A percentile compares a stretch with the other conserved stretches of the same genome.
These are phyloP conservation scores for Amphiprion percula DNA, from an alignment of 2,113 vertebrate genomes.

Conservation along the genomic window DNA sequence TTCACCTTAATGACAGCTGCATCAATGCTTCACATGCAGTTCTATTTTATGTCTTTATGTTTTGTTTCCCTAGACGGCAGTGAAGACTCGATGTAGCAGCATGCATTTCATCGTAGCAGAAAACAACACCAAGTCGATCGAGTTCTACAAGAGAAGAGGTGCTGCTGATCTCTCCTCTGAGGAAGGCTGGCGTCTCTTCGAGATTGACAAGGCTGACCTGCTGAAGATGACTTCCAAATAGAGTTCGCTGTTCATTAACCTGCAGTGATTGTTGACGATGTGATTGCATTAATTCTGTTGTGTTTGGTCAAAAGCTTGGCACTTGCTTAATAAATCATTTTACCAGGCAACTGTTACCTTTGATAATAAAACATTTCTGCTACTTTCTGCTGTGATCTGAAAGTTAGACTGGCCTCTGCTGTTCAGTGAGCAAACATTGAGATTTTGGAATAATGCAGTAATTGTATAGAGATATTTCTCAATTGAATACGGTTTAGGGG, in stretches of 20 bases:
- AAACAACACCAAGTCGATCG: constrained; percentile 84
- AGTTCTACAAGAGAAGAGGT: constrained; percentile 78
- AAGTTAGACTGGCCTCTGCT: not conserved
- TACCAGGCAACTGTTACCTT: constrained; percentile 14
- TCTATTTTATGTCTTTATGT: not conserved
- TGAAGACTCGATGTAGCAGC: constrained; percentile 83
- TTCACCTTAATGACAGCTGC: not conserved
- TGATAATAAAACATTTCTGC: not conserved
- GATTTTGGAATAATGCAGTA: not conserved
- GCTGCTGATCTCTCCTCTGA: constrained; percentile 81
- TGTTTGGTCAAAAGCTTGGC: not conserved
- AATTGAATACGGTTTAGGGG: too few species aligned
- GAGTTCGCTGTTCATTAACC: constrained; percentile 30
- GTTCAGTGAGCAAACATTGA: not conserved
- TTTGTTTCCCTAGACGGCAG: constrained; percentile 79
- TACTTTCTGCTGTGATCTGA: not conserved
- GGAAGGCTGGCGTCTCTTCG: constrained; percentile 87
- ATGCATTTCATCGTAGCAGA: constrained; percentile 87
- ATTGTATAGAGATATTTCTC: not conserved
- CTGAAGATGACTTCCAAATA: constrained; percentile 77
- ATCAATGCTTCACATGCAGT: not conserved
- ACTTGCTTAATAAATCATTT: constrained; percentile 10
- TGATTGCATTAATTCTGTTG: not conserved
- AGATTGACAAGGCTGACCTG: constrained; percentile 81
- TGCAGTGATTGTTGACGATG: not conserved